Conservation (phyloP, 2,797 vertebrate species). For the Clarias platycephalus region DNA sequence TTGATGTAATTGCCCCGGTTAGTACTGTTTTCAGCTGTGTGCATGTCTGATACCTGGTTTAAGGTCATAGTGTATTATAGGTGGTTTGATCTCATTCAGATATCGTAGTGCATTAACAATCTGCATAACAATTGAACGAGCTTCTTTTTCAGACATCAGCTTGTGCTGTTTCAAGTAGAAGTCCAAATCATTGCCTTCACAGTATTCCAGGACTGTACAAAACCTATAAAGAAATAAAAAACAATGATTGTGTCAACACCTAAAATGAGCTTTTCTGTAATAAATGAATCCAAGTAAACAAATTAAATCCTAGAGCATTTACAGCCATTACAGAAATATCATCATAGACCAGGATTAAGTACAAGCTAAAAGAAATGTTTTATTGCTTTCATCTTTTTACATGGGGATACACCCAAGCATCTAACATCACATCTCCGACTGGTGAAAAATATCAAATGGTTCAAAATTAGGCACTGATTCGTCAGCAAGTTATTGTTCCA, state of each 20-base stretch:
- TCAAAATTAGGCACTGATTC: background rate
- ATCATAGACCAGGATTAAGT: background rate
- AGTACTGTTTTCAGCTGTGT: background rate
- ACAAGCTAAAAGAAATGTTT: background rate
- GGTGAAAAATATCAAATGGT: background rate
- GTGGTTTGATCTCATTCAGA: constrained; percentile 99
- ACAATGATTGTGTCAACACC: background rate
- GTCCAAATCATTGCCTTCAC: constrained; percentile 99
- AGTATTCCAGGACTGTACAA: constrained; percentile 99
- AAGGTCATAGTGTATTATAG: constrained; percentile 99
- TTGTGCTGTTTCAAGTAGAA: constrained; percentile 99
- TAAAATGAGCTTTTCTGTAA: constrained; percentile 1
- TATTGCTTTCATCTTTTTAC: background rate
- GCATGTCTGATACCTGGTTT: constrained; percentile 85
- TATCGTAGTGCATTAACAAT: constrained; percentile 99
- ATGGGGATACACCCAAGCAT: background rate
- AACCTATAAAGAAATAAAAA: constrained; percentile 73
- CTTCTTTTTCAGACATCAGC: constrained; percentile 99
- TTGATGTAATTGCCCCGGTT: background rate
- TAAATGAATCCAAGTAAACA: background rate
- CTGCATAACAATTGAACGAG: constrained; percentile 98
- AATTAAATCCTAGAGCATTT: background rate
- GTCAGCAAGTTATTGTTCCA: background rate
- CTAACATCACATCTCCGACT: background rate
- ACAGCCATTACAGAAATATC: background rate